Evolutionary conservation across 2,888 invertebrate genomes (phyloP), one percentile per base, ranked within the genome.

Genomic region (Acleris cristana): DNA sequence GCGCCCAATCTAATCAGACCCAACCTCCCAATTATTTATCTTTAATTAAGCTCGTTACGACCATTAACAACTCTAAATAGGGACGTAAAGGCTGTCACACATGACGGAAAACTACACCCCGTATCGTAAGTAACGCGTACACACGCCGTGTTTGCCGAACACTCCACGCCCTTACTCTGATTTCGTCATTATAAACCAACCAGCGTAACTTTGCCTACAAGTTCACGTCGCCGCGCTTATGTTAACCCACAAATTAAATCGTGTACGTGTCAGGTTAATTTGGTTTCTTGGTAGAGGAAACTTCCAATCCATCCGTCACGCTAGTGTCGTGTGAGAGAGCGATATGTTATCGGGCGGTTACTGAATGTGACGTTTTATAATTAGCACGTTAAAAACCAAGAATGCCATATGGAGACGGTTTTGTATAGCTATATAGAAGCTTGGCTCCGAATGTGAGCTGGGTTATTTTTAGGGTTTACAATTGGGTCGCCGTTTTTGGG

Each of bases 281-380:
- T 60, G 59, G 65, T 44, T 34, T 23, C 23, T 7, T n/a, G 40
- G 19, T 45, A 54, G 72, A 75, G 76, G 76, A 78, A 78, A 77
- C 74, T 74, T 73, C 72, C 74, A 70, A 72, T 69, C 72, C 72
- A 77, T 81, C 81, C 74, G 78, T 76, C 81, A 78, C 73, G 77
- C 71, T 7, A 30, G 19, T 45, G 62, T 53, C 71, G 65, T 59
- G 70, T 70, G 69, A 71, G 72, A 71, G 69, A 70, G 65, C 69
- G 75, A 76, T 74, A 73, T 64, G 70, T 64, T 78, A 74, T 76
- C 77, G 69, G 73, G 72, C 69, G 65, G 66, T 73, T 65, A 72
- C 70, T 69, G 70, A 71, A 70, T 60, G 57, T 45, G 59, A 34
- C 59, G 52, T 53, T 70, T 48, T 65, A n/a, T 45, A 57, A 59